A percentile compares a stretch with the other conserved stretches of the same genome.
Evolutionary conservation across 2,888 invertebrate species (phyloP).

Genomic region (Andrena marginata): DNA sequence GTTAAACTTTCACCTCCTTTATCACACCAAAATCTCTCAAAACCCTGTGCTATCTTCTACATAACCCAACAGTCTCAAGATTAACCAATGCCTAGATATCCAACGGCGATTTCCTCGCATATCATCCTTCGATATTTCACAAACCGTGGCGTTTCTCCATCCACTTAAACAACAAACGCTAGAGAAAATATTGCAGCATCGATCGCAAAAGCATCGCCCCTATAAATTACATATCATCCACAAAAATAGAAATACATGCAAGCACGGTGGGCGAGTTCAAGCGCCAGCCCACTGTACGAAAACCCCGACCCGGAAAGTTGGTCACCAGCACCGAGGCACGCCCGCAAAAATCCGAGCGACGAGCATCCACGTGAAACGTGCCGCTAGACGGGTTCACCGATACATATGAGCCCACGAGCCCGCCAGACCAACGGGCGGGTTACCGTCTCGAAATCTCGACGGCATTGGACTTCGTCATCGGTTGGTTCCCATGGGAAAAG

Average conservation of each 20-base stretch:
- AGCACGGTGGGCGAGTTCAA: neutral
- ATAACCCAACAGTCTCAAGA: too few species aligned
- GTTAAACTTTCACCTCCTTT: too few species aligned
- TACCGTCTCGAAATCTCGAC: slow-evolving; percentile 17
- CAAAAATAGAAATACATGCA: neutral
- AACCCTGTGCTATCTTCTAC: too few species aligned
- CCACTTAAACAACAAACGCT: too few species aligned
- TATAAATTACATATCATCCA: neutral
- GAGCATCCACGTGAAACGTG: slow-evolving; percentile 6
- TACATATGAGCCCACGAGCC: neutral
- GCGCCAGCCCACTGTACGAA: neutral
- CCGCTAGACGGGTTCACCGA: slow-evolving; percentile 1
- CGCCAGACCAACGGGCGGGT: slow-evolving; percentile 1
- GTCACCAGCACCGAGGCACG: neutral
- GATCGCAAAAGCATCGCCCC: too few species aligned
- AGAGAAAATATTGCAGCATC: too few species aligned
- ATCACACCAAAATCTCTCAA: too few species aligned
- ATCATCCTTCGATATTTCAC: too few species aligned
- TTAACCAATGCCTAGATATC: too few species aligned
- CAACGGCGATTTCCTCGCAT: too few species aligned
- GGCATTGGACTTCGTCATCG: slow-evolving; percentile 24
- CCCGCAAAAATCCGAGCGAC: slow-evolving; percentile 1
- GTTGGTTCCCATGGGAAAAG: slow-evolving; percentile 5
- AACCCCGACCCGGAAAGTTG: neutral
- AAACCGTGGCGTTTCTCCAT: too few species aligned